Evolutionary conservation across 2,113 vertebrate species (phyloP), one percentile per base, ranked within the genome.

Genomic region (Struthio camelus): DNA sequence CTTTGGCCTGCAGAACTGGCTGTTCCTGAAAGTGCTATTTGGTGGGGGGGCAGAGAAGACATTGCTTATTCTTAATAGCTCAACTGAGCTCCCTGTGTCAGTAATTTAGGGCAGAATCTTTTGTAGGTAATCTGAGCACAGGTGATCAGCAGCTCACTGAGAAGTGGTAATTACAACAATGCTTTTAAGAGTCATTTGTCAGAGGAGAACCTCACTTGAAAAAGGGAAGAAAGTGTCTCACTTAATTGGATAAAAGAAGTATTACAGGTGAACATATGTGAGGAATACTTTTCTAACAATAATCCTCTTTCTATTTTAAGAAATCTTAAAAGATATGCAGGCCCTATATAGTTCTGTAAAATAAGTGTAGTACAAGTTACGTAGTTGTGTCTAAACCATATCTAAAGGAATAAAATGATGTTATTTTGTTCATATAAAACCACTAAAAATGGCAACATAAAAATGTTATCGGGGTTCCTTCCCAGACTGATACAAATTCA

Each of bases 401-500:
- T 20, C 4, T 66, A 82, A 91, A 82, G 18, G 16, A 27, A 83
- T 54, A 75, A 73, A 82, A 67, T 61, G 2, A n/a, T 59, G 9
- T 48, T 79, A 30, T 1, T 82, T 9, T 65, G 30, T 89, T 89
- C 65, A 14, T 87, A 34, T 34, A 66, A 85, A 95, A 70, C 7
- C 34, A 54, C 36, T 56, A 42, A 59, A 89, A 92, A 54, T 16
- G 17, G 16, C 75, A 75, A 61, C 61, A 53, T 40, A 70, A 91
- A 92, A 89, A 42, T 18, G 20, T 27, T 58, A 0, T 85, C 15
- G 81, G 40, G 5, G 64, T 94, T 95, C 51, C 36, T 54, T 14
- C 36, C n/a, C 40, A 51, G 46, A 24, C 20, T 82, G 53, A 53
- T 84, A 94, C 11, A 93, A 76, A 85, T 89, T 91, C 38, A n/a